Base-by-base conservation (phyloP, 2,888 invertebrate genomes). In the Enchytraeus crypticus region DNA sequence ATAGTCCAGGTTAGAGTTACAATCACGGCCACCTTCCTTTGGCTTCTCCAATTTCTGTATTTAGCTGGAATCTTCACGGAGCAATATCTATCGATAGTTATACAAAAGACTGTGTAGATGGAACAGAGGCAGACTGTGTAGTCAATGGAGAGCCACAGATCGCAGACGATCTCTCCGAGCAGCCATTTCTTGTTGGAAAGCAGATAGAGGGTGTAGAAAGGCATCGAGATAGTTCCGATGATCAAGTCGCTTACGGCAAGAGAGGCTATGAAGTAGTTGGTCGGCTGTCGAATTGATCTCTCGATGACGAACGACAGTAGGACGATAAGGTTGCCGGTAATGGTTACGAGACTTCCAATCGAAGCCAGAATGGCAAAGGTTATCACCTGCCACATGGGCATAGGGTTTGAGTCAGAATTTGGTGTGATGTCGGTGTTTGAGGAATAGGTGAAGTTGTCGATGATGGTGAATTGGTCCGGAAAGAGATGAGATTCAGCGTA, bases 51-150 rank as follows among this genome's bases (percentile, higher is more conserved):
- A 72, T 90, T 88, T 66, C 97, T 84, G 77, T 98, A 98, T 72
- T 89, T 88, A 18, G 98, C 93, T 3, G 98, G 96, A 70, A 96
- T 95, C 83, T 93, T 96, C 5, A 98, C 97, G 33, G 96, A 96
- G 80, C 97, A 97, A 80, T 92, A 98, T 70, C 98, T 85, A 81
- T 99, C 98, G 66, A 97, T 91, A 33, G 98, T 98, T 74, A 99
- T 98, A 65, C 97, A 85, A 61, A 99, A 85, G 21, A 99, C 98
- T 0, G 98, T 99, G 80, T 98, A 99, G 79, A 98, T 97, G 8
- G 97, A 98, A 21, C 72, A 70, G 54, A 99, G 84, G 77, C 98
- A 98, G 33, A 97, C 97, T 26, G 97, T 97, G 82, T 98, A 98
- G 81, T 99, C 98, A 56, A 96, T 90, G 1, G 96, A 93, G 5